Conservation (phyloP, 2,113 vertebrate genomes). For the Erpornis zantholeuca region DNA sequence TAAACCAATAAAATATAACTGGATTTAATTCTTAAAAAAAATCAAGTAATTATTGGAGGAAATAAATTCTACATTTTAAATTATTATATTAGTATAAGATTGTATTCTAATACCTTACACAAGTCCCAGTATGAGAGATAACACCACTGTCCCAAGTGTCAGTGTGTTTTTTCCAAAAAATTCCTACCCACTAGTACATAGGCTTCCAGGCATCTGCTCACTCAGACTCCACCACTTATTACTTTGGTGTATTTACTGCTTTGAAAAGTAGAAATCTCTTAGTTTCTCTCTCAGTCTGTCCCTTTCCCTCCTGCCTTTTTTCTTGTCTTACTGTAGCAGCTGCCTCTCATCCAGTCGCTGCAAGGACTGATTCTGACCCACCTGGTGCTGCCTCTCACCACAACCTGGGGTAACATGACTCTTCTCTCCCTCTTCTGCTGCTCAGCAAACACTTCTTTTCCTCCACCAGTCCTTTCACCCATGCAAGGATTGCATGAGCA, state of each 20-base stretch:
- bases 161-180: neutral
- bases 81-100: neutral
- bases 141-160: neutral
- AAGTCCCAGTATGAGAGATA: neutral
- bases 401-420: fast-evolving
- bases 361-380: neutral
- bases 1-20: neutral
- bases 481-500: neutral
- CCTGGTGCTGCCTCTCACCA: neutral
- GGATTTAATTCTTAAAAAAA: neutral
- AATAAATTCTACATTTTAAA: neutral
- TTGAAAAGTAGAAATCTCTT: neutral
- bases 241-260: neutral
- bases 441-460: neutral
- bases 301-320: neutral
- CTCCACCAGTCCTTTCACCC: neutral
- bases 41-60: neutral
- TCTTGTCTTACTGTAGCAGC: neutral
- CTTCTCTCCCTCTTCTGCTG: neutral
- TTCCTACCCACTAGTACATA: neutral
- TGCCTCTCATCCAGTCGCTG: fast-evolving
- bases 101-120: neutral
- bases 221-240: neutral
- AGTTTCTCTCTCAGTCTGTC: neutral
- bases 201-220: neutral